These are phyloP conservation scores for Drosophila vallismaia DNA, from an alignment of 2,888 invertebrate species.

Conservation along the genomic window DNA sequence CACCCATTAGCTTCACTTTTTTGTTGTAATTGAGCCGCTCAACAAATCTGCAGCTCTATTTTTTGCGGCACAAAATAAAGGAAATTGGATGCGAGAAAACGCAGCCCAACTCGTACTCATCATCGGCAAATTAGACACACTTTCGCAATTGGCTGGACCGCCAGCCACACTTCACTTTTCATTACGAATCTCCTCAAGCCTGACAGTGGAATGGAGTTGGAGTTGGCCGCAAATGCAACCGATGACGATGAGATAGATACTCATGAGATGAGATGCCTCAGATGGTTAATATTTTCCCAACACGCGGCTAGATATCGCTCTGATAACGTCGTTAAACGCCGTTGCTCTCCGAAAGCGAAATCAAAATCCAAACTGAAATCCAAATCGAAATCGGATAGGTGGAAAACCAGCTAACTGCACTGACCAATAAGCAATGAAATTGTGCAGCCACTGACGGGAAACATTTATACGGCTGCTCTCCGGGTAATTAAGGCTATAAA, in stretches of 20 bases:
- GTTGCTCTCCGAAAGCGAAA: slow-evolving; percentile 59
- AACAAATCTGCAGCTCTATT: neutral
- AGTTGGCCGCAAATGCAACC: slow-evolving; percentile 27
- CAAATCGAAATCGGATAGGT: slow-evolving; percentile 31
- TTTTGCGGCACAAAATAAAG: slow-evolving; percentile 19
- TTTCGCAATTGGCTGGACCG: slow-evolving; percentile 60
- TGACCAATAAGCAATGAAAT: slow-evolving; percentile 57
- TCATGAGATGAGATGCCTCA: slow-evolving; percentile 6
- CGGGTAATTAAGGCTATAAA: slow-evolving; percentile 72
- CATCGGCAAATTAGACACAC: slow-evolving; percentile 62
- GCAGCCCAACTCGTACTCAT: slow-evolving; percentile 37
- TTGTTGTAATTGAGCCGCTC: slow-evolving; percentile 3
- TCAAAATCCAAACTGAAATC: slow-evolving; percentile 53
- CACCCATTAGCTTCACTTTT: slow-evolving; percentile 21
- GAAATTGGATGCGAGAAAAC: slow-evolving; percentile 31
- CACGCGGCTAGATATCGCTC: slow-evolving; percentile 67
- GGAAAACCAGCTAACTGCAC: slow-evolving; percentile 22
- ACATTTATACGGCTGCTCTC: slow-evolving; percentile 73
- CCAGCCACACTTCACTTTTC: slow-evolving; percentile 68
- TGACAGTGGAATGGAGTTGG: slow-evolving; percentile 25
- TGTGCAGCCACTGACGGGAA: slow-evolving; percentile 53
- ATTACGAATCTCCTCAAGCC: slow-evolving; percentile 57
- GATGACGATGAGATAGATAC: slow-evolving; percentile 15
- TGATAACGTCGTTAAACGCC: slow-evolving; percentile 75
- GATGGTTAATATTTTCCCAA: slow-evolving; percentile 58